A percentile compares a stretch with the other conserved stretches of the same genome.
These are phyloP conservation scores for Mythimna vitellina DNA, from an alignment of 2,888 invertebrate genomes.

Conservation along the genomic window DNA sequence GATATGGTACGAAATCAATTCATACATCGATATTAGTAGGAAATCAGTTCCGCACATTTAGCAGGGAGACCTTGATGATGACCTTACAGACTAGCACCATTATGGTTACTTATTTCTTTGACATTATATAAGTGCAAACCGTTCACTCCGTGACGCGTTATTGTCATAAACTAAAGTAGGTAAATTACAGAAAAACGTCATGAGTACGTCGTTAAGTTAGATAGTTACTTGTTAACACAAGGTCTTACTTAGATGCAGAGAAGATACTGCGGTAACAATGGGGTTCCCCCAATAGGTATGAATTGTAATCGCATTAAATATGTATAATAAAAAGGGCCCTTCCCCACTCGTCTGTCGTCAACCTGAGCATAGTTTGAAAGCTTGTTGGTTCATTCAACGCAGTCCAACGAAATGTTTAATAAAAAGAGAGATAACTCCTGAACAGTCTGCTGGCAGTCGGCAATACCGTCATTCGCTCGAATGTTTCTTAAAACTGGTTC, in stretches of 20 bases:
- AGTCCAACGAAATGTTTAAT: too few species aligned
- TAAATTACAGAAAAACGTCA: constrained; percentile 13
- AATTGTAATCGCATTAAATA: background rate
- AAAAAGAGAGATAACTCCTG: too few species aligned
- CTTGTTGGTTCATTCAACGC: too few species aligned
- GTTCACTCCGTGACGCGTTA: constrained; percentile 18
- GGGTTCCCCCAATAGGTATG: background rate
- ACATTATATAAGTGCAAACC: constrained; percentile 13
- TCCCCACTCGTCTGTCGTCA: too few species aligned
- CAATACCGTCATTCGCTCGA: too few species aligned
- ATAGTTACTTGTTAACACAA: constrained; percentile 7
- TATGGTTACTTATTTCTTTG: constrained; percentile 17
- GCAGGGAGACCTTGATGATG: constrained; percentile 35
- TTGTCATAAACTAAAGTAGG: constrained; percentile 5
- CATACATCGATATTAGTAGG: background rate
- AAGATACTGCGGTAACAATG: background rate
- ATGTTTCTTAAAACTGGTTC: too few species aligned
- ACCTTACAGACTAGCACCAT: constrained; percentile 32
- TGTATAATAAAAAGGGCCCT: background rate
- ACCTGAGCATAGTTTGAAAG: too few species aligned
- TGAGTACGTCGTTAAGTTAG: background rate
- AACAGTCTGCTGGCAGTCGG: too few species aligned
- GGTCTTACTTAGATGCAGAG: background rate
- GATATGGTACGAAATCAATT: constrained; percentile 6
- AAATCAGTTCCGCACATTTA: constrained; percentile 17